Base-by-base conservation (phyloP, 2,113 vertebrate species). In the Columba livia region DNA sequence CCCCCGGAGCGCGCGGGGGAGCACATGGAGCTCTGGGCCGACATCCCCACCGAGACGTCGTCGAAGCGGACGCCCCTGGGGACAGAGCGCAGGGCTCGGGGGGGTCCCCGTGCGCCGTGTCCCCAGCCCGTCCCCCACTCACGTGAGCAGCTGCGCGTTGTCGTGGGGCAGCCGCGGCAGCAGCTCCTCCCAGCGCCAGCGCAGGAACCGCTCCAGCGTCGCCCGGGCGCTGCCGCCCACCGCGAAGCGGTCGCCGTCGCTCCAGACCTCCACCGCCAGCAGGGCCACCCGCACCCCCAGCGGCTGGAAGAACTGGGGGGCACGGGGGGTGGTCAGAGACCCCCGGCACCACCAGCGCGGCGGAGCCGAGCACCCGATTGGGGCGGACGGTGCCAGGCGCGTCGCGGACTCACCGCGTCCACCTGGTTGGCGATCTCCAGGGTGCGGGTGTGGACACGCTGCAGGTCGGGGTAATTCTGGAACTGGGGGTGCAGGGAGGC, bases 121-220 rank as follows among this genome's bases (percentile, higher is more conserved):
- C 34, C 25, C 8, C 11, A 1, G 34, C 42, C 25, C 5, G 10
- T 12, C 38, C 80, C 58, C 9, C 13, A 88, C 98, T 98, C 97
- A 99, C 99, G 98, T 99, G 88, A 99, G 93, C 19, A 99, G 99
- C 97, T 99, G 99, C 13, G 99, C 99, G 1, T 98, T 99, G 97
- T 99, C 99, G 0, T 99, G 99, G 23, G 97, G 98, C 42, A 99
- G 90, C 16, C 97, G 97, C 0, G 98, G 98, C 77, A 99, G 97
- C 84, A 99, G 96, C 44, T 99, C 98, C 19, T 95, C 77, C 62
- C 6, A 97, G 47, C 99, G 98, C 99, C 99, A 99, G 29, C 77
- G 97, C 93, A 99, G 98, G 96, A 99, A 99, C 86, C 96, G 98
- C 96, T 98, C 97, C 12, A 99, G 98, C 0, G 98, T 98, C 5